A percentile compares a stretch with the other conserved stretches of the same genome.
Conservation (phyloP, 2,888 invertebrate species). For the Zhuqinia jingwanae region DNA sequence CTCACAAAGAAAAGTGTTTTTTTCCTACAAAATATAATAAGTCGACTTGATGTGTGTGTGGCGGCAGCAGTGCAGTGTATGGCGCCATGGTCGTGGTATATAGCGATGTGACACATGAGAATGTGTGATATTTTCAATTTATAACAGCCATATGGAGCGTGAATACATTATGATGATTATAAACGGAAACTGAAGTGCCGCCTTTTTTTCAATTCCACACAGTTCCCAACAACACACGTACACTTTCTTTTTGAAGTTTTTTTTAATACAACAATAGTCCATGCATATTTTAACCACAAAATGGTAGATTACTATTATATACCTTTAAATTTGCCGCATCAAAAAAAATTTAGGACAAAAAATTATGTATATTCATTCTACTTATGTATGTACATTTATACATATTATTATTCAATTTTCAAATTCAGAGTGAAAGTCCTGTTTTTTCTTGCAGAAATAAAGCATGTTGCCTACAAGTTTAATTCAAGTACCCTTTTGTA, state of each 20-base stretch:
- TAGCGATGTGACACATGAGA: constrained; percentile 53
- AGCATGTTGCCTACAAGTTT: not conserved
- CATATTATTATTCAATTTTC: constrained; percentile 20
- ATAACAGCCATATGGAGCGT: constrained; percentile 61
- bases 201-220: constrained; percentile 43
- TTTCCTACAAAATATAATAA: too few species aligned
- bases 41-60: constrained; percentile 25
- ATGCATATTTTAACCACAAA: not conserved
- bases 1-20: not conserved
- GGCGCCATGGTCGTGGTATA: not conserved
- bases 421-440: constrained; percentile 31
- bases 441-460: constrained; percentile 33
- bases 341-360: not conserved
- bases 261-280: not conserved
- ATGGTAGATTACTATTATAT: not conserved
- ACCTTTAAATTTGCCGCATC: not conserved
- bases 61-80: not conserved
- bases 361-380: not conserved
- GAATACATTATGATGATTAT: constrained; percentile 67
- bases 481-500: constrained; percentile 32
- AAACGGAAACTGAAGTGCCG: constrained; percentile 45
- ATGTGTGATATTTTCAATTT: constrained; percentile 65
- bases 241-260: not conserved
- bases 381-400: too few species aligned
- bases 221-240: not conserved